These are phyloP conservation scores for Zaprionus camerounensis DNA, from an alignment of 1,140 invertebrate genomes.

Conservation along the genomic window DNA sequence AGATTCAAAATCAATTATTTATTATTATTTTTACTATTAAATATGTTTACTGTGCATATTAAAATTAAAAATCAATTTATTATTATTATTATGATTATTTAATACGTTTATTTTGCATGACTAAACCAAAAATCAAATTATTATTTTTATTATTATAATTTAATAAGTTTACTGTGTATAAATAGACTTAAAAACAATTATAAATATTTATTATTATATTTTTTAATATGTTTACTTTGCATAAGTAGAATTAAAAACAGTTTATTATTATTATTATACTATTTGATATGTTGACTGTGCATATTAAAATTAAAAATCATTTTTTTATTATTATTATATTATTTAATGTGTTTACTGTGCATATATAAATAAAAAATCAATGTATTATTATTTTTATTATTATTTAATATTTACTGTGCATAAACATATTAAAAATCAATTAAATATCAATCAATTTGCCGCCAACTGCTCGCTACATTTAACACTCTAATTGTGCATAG, in stretches of 20 bases:
- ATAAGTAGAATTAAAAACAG: too few species aligned
- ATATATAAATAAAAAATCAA: conserved; percentile 61
- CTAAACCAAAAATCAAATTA: conserved; percentile 34
- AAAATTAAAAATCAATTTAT: too few species aligned
- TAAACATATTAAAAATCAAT: conserved; percentile 42
- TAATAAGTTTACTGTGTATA: neutral
- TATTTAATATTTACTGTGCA: conserved; percentile 56
- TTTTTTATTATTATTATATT: conserved; percentile 22
- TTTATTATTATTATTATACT: too few species aligned
- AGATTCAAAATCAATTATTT: too few species aligned
- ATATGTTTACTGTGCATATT: conserved; percentile 24
- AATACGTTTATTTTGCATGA: conserved; percentile 32
- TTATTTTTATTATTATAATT: too few species aligned
- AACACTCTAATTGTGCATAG: conserved; percentile 61
- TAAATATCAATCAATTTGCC: conserved; percentile 72
- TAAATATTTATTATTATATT: too few species aligned
- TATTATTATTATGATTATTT: conserved; percentile 44
- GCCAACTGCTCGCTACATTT: conserved; percentile 52
- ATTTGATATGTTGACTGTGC: too few species aligned
- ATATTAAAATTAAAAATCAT: too few species aligned
- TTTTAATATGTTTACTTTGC: neutral
- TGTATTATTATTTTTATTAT: conserved; percentile 17
- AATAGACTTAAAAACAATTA: too few species aligned
- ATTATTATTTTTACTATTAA: conserved; percentile 50
- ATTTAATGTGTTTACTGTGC: conserved; percentile 51